Evolutionary conservation across 2,113 vertebrate species (phyloP).

Genomic region (Tetrao urogallus): DNA sequence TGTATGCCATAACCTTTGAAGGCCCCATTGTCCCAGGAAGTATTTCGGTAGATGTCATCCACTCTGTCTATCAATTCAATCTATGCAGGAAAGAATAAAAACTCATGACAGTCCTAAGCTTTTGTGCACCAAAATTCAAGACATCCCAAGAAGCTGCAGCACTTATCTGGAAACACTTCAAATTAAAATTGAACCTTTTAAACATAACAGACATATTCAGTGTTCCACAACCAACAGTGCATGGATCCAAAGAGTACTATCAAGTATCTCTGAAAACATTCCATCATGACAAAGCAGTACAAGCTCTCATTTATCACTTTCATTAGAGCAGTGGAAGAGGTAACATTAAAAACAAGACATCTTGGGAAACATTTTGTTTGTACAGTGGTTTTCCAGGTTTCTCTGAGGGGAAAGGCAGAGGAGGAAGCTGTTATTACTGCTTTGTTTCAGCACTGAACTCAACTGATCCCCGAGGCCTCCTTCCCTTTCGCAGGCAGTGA

Average conservation of each 20-base stretch:
- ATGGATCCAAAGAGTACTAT: not conserved
- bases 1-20: conserved; percentile 96
- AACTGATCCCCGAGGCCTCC: not conserved
- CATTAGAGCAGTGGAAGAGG: not conserved
- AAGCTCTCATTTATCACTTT: not conserved
- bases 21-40: conserved; percentile 89
- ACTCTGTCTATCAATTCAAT: conserved; percentile 98
- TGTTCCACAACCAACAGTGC: not conserved
- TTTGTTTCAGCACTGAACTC: not conserved
- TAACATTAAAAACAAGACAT: not conserved
- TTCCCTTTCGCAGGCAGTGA: not conserved
- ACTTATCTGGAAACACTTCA: not conserved
- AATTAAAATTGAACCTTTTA: not conserved
- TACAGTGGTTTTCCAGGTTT: not conserved
- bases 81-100: conserved; percentile 71
- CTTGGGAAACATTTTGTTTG: not conserved
- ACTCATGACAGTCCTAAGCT: not conserved
- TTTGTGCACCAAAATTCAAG: not conserved
- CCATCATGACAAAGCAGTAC: not conserved
- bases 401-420: not conserved
- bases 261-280: not conserved
- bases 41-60: conserved; percentile 97
- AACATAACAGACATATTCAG: not conserved
- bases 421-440: not conserved
- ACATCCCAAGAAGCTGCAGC: not conserved